Percentiles rank a stretch among this genome's conserved stretches.
Conservation (phyloP, 2,113 vertebrate genomes). For the Stigmatopora nigra region DNA sequence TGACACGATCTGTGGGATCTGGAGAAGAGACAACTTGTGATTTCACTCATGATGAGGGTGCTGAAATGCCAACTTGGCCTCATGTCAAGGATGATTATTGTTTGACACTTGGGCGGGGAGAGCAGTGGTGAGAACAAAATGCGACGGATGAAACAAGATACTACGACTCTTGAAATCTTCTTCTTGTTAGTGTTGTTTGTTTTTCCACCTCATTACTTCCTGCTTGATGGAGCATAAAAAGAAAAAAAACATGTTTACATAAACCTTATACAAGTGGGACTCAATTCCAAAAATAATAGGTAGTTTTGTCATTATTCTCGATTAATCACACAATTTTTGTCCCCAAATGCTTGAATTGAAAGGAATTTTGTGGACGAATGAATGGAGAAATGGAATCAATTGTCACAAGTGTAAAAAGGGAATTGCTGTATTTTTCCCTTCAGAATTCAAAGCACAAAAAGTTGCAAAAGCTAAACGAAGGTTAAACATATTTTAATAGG, state of each 20-base stretch:
- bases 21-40: conserved; percentile 32
- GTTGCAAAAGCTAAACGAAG: neutral
- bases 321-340: too few species aligned
- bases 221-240: neutral
- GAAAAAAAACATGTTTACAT: neutral
- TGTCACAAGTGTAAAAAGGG: too few species aligned
- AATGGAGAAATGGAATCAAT: too few species aligned
- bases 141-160: neutral
- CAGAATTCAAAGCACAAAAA: neutral
- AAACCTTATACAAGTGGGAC: too few species aligned
- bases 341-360: too few species aligned
- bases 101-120: conserved; percentile 8
- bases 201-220: neutral
- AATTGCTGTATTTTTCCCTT: neutral
- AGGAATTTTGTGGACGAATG: too few species aligned
- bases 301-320: too few species aligned
- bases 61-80: conserved; percentile 39
- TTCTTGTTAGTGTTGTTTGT: neutral
- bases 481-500: conserved; percentile 45
- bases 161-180: neutral
- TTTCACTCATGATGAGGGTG: conserved; percentile 37
- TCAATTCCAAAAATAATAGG: too few species aligned
- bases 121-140: neutral
- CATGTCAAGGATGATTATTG: conserved; percentile 10
- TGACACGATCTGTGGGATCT: conserved; percentile 48